Evolutionary conservation across 2,113 vertebrate genomes (phyloP), one percentile per base, ranked within the genome.

Genomic region (Lepisosteus oculatus): DNA sequence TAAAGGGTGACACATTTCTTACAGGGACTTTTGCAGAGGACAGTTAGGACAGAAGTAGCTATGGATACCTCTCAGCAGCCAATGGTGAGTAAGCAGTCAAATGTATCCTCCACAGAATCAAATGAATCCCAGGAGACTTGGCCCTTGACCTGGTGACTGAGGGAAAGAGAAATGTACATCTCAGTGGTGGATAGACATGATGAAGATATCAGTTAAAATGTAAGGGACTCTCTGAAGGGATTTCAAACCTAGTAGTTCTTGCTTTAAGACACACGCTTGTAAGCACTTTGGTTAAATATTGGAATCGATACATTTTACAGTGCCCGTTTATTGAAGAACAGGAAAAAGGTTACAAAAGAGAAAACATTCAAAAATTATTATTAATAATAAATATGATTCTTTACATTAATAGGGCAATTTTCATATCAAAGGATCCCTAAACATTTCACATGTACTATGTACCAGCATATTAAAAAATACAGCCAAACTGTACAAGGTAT

Each of bases 161-260:
- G n/a, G n/a, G 56, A 14, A 14, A 13, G n/a, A 4, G n/a, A 14
- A 14, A 13, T 14, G 12, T 13, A 59, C 42, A 43, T 43, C 8
- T 43, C 29, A n/a, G 12, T 66, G 64, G 11, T 17, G 13, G 64
- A 43, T 6, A 45, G 43, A 66, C 64, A 66, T 66, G 64, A 66
- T 43, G 43, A 45, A 66, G 64, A 45, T n/a, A 66, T 44, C 64
- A 44, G 8, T 29, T 2, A 29, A 29, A 66, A 45, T 9, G 12
- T 12, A 59, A n/a, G 6, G 64, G 3, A 29, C 2, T 66, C 64
- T 45, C 64, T 14, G 6, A 11, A n/a, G 64, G 42, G 43, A 66
- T 59, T 15, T 59, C 57, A 13, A 2, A 8, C 57, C 57, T 13
- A 59, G n/a, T 59, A 15, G 57, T 59, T 8, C 14, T n/a, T 15